Evolutionary conservation across 2,797 vertebrate genomes (phyloP), one percentile per base, ranked within the genome.

Genomic region (Gallirallus australis): DNA sequence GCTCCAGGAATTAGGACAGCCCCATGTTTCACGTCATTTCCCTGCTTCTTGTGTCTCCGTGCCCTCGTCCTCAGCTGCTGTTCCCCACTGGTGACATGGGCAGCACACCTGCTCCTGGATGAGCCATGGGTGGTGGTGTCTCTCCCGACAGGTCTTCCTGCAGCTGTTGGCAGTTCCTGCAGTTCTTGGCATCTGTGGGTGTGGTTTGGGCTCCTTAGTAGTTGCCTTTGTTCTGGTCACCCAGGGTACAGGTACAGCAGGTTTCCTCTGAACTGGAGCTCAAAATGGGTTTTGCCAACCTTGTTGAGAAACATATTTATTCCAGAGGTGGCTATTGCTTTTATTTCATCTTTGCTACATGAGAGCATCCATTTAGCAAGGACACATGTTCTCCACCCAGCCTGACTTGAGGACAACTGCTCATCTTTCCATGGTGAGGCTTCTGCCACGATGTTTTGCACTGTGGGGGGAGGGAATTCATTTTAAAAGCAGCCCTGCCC

Each of bases 351-450:
- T 93, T 95, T 83, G 30, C 91, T 83, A 12, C 37, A 37, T 25
- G 6, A 71, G 56, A 53, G 37, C 53, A 57, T 91, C 30, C 1
- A 1, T 87, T 91, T 57, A 71, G 82, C 90, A 78, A 39, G 52
- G 72, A 71, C 61, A 13, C 11, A 0, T 56, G 66, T 85, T 53
- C 52, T 52, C 47, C 83, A 80, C 71, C 60, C 70, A 92, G 59
- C 82, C 56, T 93, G 86, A 77, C 59, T 54, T 86, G 68, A 82
- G 78, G 90, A 15, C 66, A n/a, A n/a, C 94, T 57, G 59, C 73
- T 83, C 27, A 60, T 61, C 75, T 79, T 86, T 64, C 81, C 87
- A 25, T n/a, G 63, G 79, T 2, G 30, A 76, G 70, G 37, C 37
- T 85, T 95, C 37, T 90, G 78, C 69, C 53, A 23, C 78, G 48